Evolutionary conservation across 2,113 vertebrate genomes (phyloP).

Genomic region (Shinisaurus crocodilurus): DNA sequence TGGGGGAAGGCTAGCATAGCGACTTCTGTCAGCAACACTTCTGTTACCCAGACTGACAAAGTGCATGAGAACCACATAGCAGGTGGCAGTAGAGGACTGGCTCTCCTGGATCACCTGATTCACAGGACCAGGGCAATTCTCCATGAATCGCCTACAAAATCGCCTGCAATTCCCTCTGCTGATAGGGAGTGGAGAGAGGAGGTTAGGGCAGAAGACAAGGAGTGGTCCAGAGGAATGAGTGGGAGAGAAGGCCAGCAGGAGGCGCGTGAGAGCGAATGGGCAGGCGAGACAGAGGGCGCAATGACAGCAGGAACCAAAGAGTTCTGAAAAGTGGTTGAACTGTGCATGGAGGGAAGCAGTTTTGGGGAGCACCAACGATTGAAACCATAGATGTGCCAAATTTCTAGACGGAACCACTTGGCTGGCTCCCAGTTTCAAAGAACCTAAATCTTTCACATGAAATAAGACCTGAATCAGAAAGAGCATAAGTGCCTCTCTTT

Average conservation of each 20-base stretch:
- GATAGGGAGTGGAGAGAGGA: background rate
- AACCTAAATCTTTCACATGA: background rate
- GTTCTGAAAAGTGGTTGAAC: background rate
- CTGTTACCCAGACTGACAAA: background rate
- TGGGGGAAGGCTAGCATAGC: too few species aligned
- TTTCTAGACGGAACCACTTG: background rate
- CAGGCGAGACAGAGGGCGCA: too few species aligned
- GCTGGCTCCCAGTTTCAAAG: background rate
- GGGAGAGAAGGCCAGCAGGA: background rate
- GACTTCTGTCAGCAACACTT: too few species aligned
- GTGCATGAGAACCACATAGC: background rate
- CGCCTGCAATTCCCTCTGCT: background rate
- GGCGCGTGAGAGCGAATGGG: background rate
- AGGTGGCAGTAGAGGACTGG: background rate
- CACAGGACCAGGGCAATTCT: background rate
- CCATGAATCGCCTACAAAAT: background rate
- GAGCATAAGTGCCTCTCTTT: background rate
- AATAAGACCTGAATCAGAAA: background rate
- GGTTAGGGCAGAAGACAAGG: too few species aligned
- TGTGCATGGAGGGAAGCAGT: background rate
- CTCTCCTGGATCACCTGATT: background rate
- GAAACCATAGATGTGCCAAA: background rate
- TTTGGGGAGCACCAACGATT: background rate
- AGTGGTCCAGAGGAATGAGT: background rate
- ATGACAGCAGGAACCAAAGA: background rate